These are phyloP conservation scores for Eumeta japonica DNA, from an alignment of 1,140 invertebrate genomes.

Conservation along the genomic window DNA sequence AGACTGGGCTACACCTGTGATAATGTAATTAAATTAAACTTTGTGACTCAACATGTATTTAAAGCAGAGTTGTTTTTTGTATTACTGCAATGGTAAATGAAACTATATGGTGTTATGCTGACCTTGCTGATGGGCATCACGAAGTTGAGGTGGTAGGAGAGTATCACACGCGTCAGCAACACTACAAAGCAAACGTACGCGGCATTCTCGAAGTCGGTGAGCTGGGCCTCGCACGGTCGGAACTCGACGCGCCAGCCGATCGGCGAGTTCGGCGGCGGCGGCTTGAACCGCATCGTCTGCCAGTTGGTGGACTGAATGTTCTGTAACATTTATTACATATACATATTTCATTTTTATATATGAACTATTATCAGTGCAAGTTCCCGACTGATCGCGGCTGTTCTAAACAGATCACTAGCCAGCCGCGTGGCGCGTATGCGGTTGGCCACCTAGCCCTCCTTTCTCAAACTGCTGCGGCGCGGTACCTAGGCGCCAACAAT, in stretches of 20 bases:
- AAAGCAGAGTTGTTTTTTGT: too few relatives aligned
- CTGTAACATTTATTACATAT: conserved; percentile 47
- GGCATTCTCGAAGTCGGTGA: conserved; percentile 99
- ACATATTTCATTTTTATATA: conserved; percentile 1
- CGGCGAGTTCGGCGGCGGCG: conserved; percentile 89
- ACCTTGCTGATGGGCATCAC: conserved; percentile 97
- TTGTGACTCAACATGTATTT: too few relatives aligned
- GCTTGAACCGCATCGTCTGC: conserved; percentile 99
- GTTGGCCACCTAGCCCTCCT: too few relatives aligned
- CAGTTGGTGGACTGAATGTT: conserved; percentile 99
- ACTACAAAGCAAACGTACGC: conserved; percentile 99
- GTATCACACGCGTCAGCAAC: conserved; percentile 91
- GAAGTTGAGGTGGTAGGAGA: conserved; percentile 95
- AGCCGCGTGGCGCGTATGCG: too few relatives aligned
- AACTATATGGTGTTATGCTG: too few relatives aligned
- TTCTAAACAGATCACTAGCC: too few relatives aligned
- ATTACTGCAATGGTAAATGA: too few relatives aligned
- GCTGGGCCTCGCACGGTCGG: conserved; percentile 95
- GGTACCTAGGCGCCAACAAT: too few relatives aligned
- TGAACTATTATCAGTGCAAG: background rate
- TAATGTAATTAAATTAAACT: too few relatives aligned
- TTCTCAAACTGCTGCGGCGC: too few relatives aligned
- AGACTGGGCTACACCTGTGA: too few relatives aligned
- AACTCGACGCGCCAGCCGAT: conserved; percentile 99
- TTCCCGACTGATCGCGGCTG: too few relatives aligned